Evolutionary conservation across 2,888 invertebrate genomes (phyloP).

Genomic region (Macrosoma leucophasiata): DNA sequence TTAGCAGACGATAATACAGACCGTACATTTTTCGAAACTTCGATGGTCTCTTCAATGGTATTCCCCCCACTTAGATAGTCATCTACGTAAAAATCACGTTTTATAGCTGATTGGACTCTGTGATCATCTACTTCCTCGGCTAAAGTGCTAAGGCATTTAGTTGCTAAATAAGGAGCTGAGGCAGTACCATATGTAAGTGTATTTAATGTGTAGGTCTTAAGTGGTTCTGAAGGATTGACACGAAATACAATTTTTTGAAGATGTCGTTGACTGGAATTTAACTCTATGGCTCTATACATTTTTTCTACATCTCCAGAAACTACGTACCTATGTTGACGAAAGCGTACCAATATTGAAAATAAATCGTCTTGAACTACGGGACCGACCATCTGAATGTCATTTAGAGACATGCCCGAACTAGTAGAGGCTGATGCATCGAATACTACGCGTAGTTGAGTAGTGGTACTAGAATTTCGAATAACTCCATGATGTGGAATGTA

Average conservation of each 20-base stretch:
- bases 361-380: slow-evolving; percentile 24
- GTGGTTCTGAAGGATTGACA: slow-evolving; percentile 9
- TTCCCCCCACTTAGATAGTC: slow-evolving; percentile 21
- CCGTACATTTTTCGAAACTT: slow-evolving; percentile 16
- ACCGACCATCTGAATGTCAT: slow-evolving; percentile 20
- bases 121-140: slow-evolving; percentile 13
- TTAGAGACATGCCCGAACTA: slow-evolving; percentile 20
- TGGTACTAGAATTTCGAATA: slow-evolving; percentile 6
- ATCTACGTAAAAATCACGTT: slow-evolving; percentile 24
- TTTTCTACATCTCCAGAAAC: slow-evolving; percentile 21
- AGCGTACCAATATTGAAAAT: slow-evolving; percentile 20
- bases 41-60: slow-evolving; percentile 8
- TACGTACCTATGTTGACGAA: slow-evolving; percentile 21
- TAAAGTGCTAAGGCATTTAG: slow-evolving; percentile 19
- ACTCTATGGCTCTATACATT: slow-evolving; percentile 10
- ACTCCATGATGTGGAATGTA: slow-evolving; percentile 22
- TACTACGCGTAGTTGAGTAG: slow-evolving; percentile 26
- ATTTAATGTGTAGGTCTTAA: slow-evolving; percentile 20
- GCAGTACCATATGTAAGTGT: slow-evolving; percentile 26
- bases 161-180: slow-evolving; percentile 24
- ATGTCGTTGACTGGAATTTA: slow-evolving; percentile 11
- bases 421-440: slow-evolving; percentile 28
- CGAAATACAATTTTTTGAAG: slow-evolving; percentile 27
- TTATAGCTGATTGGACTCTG: slow-evolving; percentile 12
- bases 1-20: slow-evolving; percentile 16